Evolutionary conservation across 2,797 vertebrate species (phyloP), one percentile per base, ranked within the genome.

Genomic region (Choloepus didactylus): DNA sequence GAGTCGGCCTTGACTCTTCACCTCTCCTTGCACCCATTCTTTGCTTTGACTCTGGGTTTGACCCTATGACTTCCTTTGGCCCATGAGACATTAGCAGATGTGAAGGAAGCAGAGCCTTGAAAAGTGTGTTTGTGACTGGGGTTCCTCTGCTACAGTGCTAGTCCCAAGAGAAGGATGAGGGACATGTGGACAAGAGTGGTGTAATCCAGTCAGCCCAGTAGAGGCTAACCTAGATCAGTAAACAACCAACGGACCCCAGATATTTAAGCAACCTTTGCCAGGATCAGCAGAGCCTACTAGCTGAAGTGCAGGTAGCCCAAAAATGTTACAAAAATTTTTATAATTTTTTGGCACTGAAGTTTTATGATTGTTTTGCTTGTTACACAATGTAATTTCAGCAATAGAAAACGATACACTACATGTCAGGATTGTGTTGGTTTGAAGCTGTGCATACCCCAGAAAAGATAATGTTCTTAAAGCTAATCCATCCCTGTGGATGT

Each of bases 371-470:
- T 35, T 35, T 35, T 64, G 29, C 62, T 87, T 49, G 44, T 56
- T 72, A 21, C 15, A 72, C 25, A 46, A 9, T 95, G 64, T 92
- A 91, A 88, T 73, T 92, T 27, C 59, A 77, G 86, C 62, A 67
- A 19, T 72, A 49, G 51, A 54, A 82, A 41, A 19, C 21, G 56
- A 76, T 62, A 56, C 11, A 38, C 19, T 66, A 67, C 5, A 23
- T 82, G n/a, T 35, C 35, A 2, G 35, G 35, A 35, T 35, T 35
- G 35, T 35, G 35, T 35, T 35, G 35, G 35, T 35, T 35, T 35
- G 35, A 35, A 35, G 35, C 35, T 35, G 35, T 35, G 35, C 35
- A 35, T 35, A 35, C 35, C 35, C 35, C 35, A 35, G 35, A 35
- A 35, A 35, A 35, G 35, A 35, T 35, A 35, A 35, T 35, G 35